Conservation (phyloP, 2,797 vertebrate species). For the Leptoclinus maculatus region DNA sequence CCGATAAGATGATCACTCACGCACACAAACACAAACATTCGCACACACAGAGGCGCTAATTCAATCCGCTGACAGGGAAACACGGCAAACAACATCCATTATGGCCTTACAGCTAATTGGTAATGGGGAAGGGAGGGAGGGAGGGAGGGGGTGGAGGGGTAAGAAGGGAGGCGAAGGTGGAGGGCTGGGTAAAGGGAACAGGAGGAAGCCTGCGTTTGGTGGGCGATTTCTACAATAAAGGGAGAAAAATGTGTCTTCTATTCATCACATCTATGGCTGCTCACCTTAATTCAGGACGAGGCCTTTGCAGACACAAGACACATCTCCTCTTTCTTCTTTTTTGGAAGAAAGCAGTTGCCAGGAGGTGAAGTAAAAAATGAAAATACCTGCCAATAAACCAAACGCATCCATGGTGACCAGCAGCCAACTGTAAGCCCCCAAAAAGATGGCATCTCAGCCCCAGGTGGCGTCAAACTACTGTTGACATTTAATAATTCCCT, state of each 20-base stretch:
- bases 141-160: constrained; percentile 7
- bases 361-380: constrained; percentile 39
- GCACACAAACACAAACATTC: constrained; percentile 47
- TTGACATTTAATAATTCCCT: constrained; percentile 84
- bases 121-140: constrained; percentile 57
- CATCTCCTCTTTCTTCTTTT: constrained; percentile 8
- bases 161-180: constrained; percentile 24
- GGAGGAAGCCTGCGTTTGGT: constrained; percentile 41
- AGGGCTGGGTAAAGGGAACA: constrained; percentile 34
- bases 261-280: constrained; percentile 43
- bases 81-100: constrained; percentile 87
- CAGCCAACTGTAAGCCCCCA: constrained; percentile 66
- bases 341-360: constrained; percentile 12
- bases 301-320: constrained; percentile 21
- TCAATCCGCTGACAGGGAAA: constrained; percentile 86
- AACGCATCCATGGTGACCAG: constrained; percentile 51
- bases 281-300: constrained; percentile 33
- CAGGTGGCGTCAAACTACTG: constrained; percentile 78
- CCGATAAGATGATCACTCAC: constrained; percentile 82
- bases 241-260: constrained; percentile 48
- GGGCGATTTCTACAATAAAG: constrained; percentile 50
- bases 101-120: constrained; percentile 86
- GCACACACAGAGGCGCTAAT: constrained; percentile 80
- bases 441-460: constrained; percentile 78
- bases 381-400: constrained; percentile 57